Evolutionary conservation across 2,113 vertebrate genomes (phyloP), one percentile per base, ranked within the genome.

Genomic region (Parotia lawesii): DNA sequence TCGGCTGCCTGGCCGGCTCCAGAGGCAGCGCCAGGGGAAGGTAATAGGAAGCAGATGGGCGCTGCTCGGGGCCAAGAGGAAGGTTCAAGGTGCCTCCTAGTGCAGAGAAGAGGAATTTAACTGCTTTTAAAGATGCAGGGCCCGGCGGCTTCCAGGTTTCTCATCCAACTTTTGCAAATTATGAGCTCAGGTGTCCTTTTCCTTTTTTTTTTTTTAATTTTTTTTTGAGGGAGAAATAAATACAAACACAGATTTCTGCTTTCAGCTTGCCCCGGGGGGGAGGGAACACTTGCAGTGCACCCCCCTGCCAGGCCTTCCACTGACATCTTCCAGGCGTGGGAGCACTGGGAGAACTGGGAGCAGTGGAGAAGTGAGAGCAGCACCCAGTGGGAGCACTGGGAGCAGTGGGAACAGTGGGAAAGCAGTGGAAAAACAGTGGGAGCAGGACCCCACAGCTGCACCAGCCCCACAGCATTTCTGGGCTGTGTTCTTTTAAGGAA

Each of bases 21-120:
- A 7, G 62, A 81, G 77, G 76, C 93, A 78, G 91, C 75, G 87
- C 80, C 42, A 94, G 90, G 90, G 92, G 93, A 96, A 79, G 88
- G 90, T 97, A 97, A 97, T 97, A 76, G 94, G 92, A 97, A 97
- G 96, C 97, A 97, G 95, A 97, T 96, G 96, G 90, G 82, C 82
- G 57, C 62, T 27, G 85, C 88, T 90, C 70, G 33, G 94, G 87
- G 94, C 95, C 94, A 95, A 87, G 90, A 94, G 94, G 96, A 96
- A 96, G 95, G 93, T 97, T 96, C 95, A 96, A 97, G 94, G 95
- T 96, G 95, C 96, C 96, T 96, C 95, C 96, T 96, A 96, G 94
- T 96, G 91, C 90, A 95, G 95, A 53, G 90, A 87, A 75, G 65
- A 92, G 96, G 93, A 96, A 96, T 94, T 97, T 92, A 93, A 95